Conservation (phyloP, 2,888 invertebrate species). For the Papilio elwesi region DNA sequence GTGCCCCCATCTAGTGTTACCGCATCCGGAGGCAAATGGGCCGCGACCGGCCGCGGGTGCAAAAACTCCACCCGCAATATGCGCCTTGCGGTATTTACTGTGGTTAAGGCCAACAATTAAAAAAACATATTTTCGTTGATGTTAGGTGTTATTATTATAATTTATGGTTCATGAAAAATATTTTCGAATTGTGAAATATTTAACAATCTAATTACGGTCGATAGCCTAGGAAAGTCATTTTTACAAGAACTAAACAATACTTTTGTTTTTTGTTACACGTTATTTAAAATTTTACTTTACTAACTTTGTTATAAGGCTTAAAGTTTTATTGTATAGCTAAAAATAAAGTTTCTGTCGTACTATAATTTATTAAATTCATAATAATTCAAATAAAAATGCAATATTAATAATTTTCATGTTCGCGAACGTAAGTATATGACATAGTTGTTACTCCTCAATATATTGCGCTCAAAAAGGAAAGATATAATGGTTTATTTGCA, state of each 20-base stretch:
- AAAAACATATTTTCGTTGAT: background rate
- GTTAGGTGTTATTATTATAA: no score
- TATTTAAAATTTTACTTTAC: background rate
- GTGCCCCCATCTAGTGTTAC: constrained; percentile 56
- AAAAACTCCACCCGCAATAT: constrained; percentile 47
- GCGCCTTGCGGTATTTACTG: constrained; percentile 18
- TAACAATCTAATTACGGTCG: no score
- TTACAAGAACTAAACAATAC: no score
- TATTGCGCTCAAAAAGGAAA: background rate
- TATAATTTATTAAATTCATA: background rate
- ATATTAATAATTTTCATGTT: background rate
- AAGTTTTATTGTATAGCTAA: no score
- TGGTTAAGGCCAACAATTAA: background rate
- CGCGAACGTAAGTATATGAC: background rate
- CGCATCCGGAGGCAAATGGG: constrained; percentile 69
- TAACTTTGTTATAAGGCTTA: no score
- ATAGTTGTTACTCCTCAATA: background rate
- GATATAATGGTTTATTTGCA: background rate
- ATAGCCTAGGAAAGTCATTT: no score
- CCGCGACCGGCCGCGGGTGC: constrained; percentile 51
- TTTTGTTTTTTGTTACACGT: background rate
- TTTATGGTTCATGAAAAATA: no score
- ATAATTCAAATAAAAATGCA: background rate
- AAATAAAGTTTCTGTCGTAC: background rate
- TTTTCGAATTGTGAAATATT: no score